Percentiles rank a stretch among this genome's conserved stretches.
Evolutionary conservation across 2,888 invertebrate genomes (phyloP).

Genomic region (Lysandra coridon): DNA sequence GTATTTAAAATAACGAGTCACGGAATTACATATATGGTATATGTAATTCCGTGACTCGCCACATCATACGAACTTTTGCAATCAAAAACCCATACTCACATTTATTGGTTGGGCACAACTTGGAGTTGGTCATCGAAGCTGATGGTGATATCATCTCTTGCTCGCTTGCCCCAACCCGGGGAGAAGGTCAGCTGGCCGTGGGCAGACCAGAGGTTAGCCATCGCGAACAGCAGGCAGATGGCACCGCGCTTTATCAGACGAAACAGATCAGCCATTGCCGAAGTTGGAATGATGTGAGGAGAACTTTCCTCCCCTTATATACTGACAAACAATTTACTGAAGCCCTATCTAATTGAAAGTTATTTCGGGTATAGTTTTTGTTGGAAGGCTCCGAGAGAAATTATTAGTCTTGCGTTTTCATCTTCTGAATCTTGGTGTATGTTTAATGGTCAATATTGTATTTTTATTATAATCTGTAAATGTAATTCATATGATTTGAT

Average conservation of each 20-base stretch:
- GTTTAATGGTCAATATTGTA: not conserved
- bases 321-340: slow-evolving; percentile 12
- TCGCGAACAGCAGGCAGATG: slow-evolving; percentile 44
- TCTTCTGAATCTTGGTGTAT: not conserved
- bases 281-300: slow-evolving; percentile 35
- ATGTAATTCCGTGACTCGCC: too few relatives aligned
- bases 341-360: slow-evolving; percentile 24
- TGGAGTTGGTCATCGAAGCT: slow-evolving; percentile 42
- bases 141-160: slow-evolving; percentile 44
- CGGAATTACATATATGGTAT: too few relatives aligned
- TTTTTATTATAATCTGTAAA: too few relatives aligned
- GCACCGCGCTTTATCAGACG: slow-evolving; percentile 41
- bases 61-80: not conserved
- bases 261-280: slow-evolving; percentile 40
- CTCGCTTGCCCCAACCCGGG: slow-evolving; percentile 79
- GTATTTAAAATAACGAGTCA: too few relatives aligned
- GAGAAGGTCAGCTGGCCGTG: slow-evolving; percentile 80
- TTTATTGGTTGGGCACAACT: slow-evolving; percentile 30
- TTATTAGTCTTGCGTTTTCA: not conserved
- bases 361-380: not conserved
- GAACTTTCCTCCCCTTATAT: slow-evolving; percentile 24
- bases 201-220: slow-evolving; percentile 49
- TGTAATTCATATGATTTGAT: too few relatives aligned
- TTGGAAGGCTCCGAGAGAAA: not conserved
- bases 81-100: not conserved